These are phyloP conservation scores for Thunnus maccoyii DNA, from an alignment of 2,113 vertebrate genomes.

Conservation along the genomic window DNA sequence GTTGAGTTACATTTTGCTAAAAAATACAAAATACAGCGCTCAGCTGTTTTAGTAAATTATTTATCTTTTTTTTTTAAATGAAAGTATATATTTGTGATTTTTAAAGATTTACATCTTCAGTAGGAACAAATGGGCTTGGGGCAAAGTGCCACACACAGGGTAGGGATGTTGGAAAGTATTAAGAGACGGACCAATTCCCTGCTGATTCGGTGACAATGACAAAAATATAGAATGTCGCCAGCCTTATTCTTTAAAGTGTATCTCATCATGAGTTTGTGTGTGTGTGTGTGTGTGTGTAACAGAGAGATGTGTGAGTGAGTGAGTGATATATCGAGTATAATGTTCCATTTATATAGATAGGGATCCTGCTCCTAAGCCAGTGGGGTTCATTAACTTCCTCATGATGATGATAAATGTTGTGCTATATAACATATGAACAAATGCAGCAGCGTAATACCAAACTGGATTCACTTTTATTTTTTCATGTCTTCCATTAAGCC, in stretches of 20 bases:
- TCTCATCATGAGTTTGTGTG: background rate
- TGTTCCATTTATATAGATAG: conserved; percentile 23
- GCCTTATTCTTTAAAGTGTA: background rate
- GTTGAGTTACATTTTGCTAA: too few species aligned
- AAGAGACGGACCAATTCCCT: too few species aligned
- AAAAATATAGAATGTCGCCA: too few species aligned
- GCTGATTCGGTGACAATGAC: too few species aligned
- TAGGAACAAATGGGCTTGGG: too few species aligned
- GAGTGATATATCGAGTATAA: conserved; percentile 6
- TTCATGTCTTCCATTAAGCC: conserved; percentile 8
- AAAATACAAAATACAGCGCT: too few species aligned
- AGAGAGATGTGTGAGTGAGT: conserved; percentile 3
- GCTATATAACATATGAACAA: conserved; percentile 19
- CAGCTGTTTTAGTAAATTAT: too few species aligned
- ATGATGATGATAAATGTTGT: conserved; percentile 39
- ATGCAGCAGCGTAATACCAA: conserved; percentile 12
- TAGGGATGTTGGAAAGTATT: too few species aligned
- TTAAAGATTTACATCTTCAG: too few species aligned
- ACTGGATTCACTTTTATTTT: conserved; percentile 16
- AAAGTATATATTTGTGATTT: too few species aligned
- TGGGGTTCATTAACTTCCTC: conserved; percentile 47
- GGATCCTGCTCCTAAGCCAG: conserved; percentile 34
- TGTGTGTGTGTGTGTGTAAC: background rate
- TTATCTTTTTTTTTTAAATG: too few species aligned
- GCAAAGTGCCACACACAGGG: too few species aligned